Percentiles rank a stretch among this genome's conserved stretches.
Conservation (phyloP, 2,888 invertebrate genomes). For the Ethmia dodecea region DNA sequence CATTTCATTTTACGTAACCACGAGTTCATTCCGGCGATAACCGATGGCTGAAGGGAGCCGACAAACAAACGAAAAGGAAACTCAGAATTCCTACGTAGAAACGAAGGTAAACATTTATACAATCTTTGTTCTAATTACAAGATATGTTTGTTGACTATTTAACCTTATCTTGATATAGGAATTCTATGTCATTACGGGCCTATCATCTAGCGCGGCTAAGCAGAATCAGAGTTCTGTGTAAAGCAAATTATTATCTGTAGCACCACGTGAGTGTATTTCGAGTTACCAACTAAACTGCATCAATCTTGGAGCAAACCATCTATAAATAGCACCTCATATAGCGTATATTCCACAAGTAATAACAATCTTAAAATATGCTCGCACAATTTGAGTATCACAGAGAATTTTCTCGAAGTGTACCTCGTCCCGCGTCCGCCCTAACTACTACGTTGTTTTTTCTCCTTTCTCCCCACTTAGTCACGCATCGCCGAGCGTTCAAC, state of each 20-base stretch:
- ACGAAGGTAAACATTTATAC: slow-evolving; percentile 25
- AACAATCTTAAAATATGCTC: slow-evolving; percentile 9
- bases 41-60: no score
- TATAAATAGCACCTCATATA: slow-evolving; percentile 12
- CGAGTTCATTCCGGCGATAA: neutral
- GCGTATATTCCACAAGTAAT: slow-evolving; percentile 8
- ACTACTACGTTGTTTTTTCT: neutral
- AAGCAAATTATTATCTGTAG: slow-evolving; percentile 9
- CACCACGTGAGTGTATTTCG: slow-evolving; percentile 1
- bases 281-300: slow-evolving; percentile 5
- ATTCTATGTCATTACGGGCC: slow-evolving; percentile 11
- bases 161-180: slow-evolving; percentile 20
- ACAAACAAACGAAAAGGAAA: no score
- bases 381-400: slow-evolving; percentile 12
- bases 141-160: slow-evolving; percentile 28
- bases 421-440: neutral
- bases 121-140: slow-evolving; percentile 22
- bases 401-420: slow-evolving; percentile 7
- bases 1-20: slow-evolving; percentile 11
- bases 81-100: slow-evolving; percentile 6
- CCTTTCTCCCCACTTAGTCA: slow-evolving; percentile 1
- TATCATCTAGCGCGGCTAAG: neutral
- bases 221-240: no score
- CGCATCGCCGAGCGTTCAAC: slow-evolving; percentile 16
- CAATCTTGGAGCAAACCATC: slow-evolving; percentile 10